These are phyloP conservation scores for Acleris emargana DNA, from an alignment of 2,888 invertebrate genomes.

Conservation along the genomic window DNA sequence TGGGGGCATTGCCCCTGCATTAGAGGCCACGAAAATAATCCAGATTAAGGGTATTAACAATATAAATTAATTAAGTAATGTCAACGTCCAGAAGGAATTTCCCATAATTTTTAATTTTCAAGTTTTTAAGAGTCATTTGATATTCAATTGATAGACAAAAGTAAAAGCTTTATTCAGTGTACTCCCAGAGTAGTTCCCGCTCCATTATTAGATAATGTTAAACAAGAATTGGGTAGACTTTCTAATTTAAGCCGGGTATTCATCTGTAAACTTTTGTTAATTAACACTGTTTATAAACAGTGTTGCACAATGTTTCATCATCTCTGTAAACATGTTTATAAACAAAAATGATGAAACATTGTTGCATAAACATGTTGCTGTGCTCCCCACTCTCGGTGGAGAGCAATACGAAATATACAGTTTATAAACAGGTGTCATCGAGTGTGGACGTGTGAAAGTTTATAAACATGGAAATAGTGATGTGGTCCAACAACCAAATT, in stretches of 20 bases:
- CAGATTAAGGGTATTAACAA: background rate
- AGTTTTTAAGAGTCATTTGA: slow-evolving; percentile 27
- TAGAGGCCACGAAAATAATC: background rate
- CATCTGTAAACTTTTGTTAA: slow-evolving; percentile 17
- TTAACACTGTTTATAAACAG: slow-evolving; percentile 38
- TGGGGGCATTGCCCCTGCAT: background rate
- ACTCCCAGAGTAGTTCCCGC: slow-evolving; percentile 21
- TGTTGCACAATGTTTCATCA: slow-evolving; percentile 38
- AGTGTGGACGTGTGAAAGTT: slow-evolving; percentile 18
- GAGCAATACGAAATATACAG: slow-evolving; percentile 39
- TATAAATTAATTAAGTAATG: background rate
- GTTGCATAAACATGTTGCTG: slow-evolving; percentile 37
- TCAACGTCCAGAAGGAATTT: background rate
- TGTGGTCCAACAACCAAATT: slow-evolving; percentile 36
- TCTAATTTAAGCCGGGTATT: slow-evolving; percentile 14
- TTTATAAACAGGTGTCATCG: slow-evolving; percentile 29
- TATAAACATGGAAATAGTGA: slow-evolving; percentile 24
- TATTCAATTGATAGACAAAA: slow-evolving; percentile 21
- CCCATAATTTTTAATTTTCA: slow-evolving; percentile 26
- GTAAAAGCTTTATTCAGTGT: slow-evolving; percentile 17
- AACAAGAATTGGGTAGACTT: slow-evolving; percentile 19
- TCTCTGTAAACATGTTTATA: slow-evolving; percentile 40
- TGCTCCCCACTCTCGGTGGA: slow-evolving; percentile 39
- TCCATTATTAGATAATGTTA: slow-evolving; percentile 26
- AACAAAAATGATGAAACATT: slow-evolving; percentile 40